Percentiles rank a stretch among this genome's conserved stretches.
Conservation (phyloP, 53 echinoderm and acorn worm species). For the Holothuria scabra region DNA sequence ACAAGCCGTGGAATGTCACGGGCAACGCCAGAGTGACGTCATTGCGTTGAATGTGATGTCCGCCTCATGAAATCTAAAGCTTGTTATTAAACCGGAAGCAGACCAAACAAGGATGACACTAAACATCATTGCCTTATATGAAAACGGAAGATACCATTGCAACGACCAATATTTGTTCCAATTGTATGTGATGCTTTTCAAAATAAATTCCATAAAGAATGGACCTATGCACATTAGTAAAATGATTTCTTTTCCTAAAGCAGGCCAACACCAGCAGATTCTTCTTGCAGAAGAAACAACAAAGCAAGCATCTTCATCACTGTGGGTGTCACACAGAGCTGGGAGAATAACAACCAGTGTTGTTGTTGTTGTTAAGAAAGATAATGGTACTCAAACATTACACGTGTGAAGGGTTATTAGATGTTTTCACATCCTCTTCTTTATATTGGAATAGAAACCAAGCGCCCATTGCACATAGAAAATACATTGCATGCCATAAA, state of each 20-base stretch:
- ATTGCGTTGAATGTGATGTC: too few species aligned
- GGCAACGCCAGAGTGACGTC: too few species aligned
- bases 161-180: conserved; percentile 6
- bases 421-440: conserved; percentile 43
- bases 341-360: conserved; percentile 61
- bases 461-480: conserved; percentile 52
- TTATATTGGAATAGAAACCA: conserved; percentile 59
- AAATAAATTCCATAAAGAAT: neutral
- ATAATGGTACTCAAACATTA: conserved; percentile 50
- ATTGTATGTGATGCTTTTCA: conserved; percentile 50
- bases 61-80: too few species aligned
- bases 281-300: conserved; percentile 24
- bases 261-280: conserved; percentile 46
- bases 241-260: too few species aligned
- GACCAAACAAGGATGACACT: conserved; percentile 31
- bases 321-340: conserved; percentile 48
- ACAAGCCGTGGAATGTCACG: too few species aligned
- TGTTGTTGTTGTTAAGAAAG: conserved; percentile 41
- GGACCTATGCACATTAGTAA: neutral
- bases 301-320: conserved; percentile 41
- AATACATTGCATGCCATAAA: conserved; percentile 57
- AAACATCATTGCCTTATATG: conserved; percentile 32
- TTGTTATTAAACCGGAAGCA: conserved; percentile 27
- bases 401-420: conserved; percentile 62
- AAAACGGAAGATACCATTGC: conserved; percentile 20